Conservation (phyloP, 2,797 vertebrate genomes). For the Schizopygopsis malacanthus region DNA sequence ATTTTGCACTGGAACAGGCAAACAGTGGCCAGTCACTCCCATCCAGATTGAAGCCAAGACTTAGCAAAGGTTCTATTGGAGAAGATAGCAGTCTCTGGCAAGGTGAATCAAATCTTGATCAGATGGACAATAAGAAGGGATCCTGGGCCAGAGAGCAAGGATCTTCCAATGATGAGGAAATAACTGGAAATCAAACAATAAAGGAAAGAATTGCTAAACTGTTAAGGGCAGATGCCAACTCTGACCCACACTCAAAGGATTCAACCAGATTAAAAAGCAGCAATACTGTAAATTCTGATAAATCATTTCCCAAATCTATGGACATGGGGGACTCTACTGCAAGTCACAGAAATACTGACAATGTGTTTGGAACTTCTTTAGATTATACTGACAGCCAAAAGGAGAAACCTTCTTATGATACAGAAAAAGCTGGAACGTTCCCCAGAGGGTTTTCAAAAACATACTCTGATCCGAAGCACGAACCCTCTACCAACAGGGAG, state of each 20-base stretch:
- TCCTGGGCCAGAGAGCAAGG: slow-evolving; percentile 46
- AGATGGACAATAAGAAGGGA: background rate
- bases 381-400: slow-evolving; percentile 31
- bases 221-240: slow-evolving; percentile 51
- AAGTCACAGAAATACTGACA: slow-evolving; percentile 42
- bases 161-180: slow-evolving; percentile 36
- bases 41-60: slow-evolving; percentile 63
- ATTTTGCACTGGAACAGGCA: slow-evolving; percentile 50
- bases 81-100: slow-evolving; percentile 31
- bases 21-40: slow-evolving; percentile 69
- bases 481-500: slow-evolving; percentile 21
- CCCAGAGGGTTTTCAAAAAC: slow-evolving; percentile 65
- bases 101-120: slow-evolving; percentile 41
- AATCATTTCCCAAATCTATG: slow-evolving; percentile 8
- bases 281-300: slow-evolving; percentile 38
- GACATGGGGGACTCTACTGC: slow-evolving; percentile 12
- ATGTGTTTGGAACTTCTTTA: slow-evolving; percentile 1
- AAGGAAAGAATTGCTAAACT: slow-evolving; percentile 77
- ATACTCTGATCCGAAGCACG: slow-evolving; percentile 38
- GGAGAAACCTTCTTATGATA: slow-evolving; percentile 42
- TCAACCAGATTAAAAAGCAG: slow-evolving; percentile 45
- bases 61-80: slow-evolving; percentile 15
- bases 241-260: slow-evolving; percentile 55
- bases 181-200: slow-evolving; percentile 72
- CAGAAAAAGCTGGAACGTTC: slow-evolving; percentile 64